Conservation (phyloP, 2,797 vertebrate genomes). For the Euthynnus affinis region DNA sequence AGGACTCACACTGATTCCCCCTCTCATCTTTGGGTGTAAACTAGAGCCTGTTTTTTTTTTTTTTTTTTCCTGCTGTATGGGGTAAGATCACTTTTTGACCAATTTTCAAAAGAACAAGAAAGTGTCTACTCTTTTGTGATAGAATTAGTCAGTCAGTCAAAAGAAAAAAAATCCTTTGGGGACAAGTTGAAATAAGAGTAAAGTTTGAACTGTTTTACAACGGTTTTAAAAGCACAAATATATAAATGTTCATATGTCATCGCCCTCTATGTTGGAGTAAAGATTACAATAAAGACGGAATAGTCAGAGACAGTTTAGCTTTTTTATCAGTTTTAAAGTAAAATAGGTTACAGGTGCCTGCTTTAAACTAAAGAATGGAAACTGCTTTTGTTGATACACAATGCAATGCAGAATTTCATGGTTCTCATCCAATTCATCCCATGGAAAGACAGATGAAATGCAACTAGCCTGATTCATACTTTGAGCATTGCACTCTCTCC, state of each 20-base stretch:
- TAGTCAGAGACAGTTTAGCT: background rate
- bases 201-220: background rate
- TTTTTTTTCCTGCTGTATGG: slow-evolving; percentile 25
- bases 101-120: slow-evolving; percentile 35
- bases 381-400: slow-evolving; percentile 8
- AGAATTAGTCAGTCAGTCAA: slow-evolving; percentile 14
- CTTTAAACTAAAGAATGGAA: background rate
- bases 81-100: slow-evolving; percentile 35
- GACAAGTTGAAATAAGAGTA: background rate
- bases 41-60: slow-evolving; percentile 29
- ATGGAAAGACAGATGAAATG: slow-evolving; percentile 37
- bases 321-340: background rate
- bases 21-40: slow-evolving; percentile 51
- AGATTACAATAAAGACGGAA: background rate
- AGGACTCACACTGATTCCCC: slow-evolving; percentile 38
- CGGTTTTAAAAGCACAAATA: slow-evolving; percentile 3
- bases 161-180: background rate
- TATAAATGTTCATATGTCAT: background rate
- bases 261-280: background rate
- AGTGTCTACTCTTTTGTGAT: slow-evolving; percentile 13
- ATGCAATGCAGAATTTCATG: slow-evolving; percentile 2
- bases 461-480: slow-evolving; percentile 34
- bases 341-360: background rate
- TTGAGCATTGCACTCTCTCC: slow-evolving; percentile 37
- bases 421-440: slow-evolving; percentile 21